phyloP scores from a whole-genome alignment of 2,888 invertebrate genomes.

The Meandrusa payeni region DNA sequence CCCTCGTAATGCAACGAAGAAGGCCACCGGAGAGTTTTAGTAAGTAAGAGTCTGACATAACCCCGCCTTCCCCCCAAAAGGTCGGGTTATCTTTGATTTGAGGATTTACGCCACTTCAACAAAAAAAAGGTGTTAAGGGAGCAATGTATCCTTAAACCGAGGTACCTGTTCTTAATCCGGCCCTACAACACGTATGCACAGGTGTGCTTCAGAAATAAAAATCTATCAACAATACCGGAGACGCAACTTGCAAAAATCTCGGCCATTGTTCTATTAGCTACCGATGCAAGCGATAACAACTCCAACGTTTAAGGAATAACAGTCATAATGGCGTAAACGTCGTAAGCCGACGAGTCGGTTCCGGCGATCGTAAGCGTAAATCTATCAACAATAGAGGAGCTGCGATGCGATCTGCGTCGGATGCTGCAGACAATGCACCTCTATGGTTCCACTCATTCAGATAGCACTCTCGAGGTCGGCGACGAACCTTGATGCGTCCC shows the following conservation, averaged over 20 bases:
- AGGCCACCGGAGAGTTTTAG: no score
- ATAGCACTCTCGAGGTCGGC: constrained; percentile 37
- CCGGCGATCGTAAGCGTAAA: constrained; percentile 29
- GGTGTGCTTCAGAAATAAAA: no score
- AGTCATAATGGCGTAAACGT: neutral
- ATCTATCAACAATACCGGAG: neutral
- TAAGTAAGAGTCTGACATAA: no score
- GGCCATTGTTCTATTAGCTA: neutral
- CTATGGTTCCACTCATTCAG: constrained; percentile 39
- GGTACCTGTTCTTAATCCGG: no score
- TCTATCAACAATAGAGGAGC: constrained; percentile 37
- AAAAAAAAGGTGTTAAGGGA: no score
- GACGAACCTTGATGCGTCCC: constrained; percentile 36
- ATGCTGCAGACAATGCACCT: constrained; percentile 42
- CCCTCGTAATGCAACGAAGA: no score
- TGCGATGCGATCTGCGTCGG: constrained; percentile 40
- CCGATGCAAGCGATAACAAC: neutral
- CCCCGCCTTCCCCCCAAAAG: no score
- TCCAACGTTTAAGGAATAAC: constrained; percentile 1
- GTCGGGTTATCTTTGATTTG: no score
- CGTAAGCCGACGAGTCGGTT: neutral
- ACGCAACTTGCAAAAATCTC: neutral
- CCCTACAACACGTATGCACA: no score
- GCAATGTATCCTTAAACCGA: no score
- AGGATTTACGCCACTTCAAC: no score